Evolutionary conservation across 2,113 vertebrate species (phyloP), one percentile per base, ranked within the genome.

Genomic region (Cromileptes altivelis): DNA sequence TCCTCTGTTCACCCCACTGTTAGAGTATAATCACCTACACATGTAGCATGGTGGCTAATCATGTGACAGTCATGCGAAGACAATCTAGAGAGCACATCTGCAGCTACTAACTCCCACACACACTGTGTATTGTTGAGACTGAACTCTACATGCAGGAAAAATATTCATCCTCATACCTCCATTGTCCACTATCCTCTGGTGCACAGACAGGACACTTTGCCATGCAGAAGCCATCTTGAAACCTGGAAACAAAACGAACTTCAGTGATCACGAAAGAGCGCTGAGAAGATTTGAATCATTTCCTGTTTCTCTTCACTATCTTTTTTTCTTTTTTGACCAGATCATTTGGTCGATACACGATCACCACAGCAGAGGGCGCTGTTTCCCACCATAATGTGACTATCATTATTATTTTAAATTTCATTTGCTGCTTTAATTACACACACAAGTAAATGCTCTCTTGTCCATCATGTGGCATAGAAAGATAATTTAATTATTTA

Each of bases 111-210:
- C 42, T 45, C 42, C 42, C 14, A 49, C 12, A 50, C 57, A 55
- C 33, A 78, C 5, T 49, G 21, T 21, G n/a, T 21, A 25, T 15
- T 17, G 19, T 40, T 5, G 1, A 60, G 4, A 60, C 30, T 23
- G 33, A 2, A 65, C 2, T 45, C 9, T 45, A 45, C 42, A 45
- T 45, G 10, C 9, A 45, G 42, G 8, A 45, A 45, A 45, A 45
- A 45, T 45, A 45, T 11, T 12, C 0, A 52, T 1, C 7, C 56
- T 78, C 80, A 47, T 88, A 96, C 94, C 95, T 87, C 95, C 95
- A 86, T 95, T 94, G 14, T 95, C 88, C 76, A 96, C 83, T 63
- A 93, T 67, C 91, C 87, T 87, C 56, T 65, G 82, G 81, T 94
- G 92, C 52, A 91, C 57, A 6, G 93, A 91, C 27, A 94, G 88